Base-by-base conservation (phyloP, 2,113 vertebrate genomes). In the Spea bombifrons region DNA sequence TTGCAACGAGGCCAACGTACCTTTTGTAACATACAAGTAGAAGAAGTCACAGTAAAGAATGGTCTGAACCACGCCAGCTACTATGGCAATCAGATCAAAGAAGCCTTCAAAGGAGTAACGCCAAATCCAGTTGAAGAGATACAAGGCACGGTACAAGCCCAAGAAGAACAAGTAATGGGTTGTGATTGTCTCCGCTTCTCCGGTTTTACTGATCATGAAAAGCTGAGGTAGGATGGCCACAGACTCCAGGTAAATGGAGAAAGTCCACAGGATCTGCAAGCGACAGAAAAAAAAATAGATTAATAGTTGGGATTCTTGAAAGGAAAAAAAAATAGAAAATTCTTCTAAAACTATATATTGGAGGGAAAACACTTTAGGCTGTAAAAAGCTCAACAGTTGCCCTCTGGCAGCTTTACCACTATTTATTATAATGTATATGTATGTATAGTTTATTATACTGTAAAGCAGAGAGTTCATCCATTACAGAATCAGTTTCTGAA, bases 11-110 rank as follows among this genome's bases (percentile, higher is more conserved):
- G n/a, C 30, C 30, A 10, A 65, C 93, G 88, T 81, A 98, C 97
- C 97, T 97, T 99, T 99, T 66, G 97, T 99, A 85, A 99, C 94
- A 86, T 99, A 99, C 90, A 99, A 92, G 90, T 99, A 99, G 93
- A 99, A 99, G 93, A 99, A 99, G 89, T 99, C 97, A 82, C 97
- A 99, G 88, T 99, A 99, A 3, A 99, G 94, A 85, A 99, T 97
- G 43, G 97, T 99, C 91, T 99, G 97, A 79, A 99, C 97, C 68
- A 98, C 93, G 13, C 97, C 97, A 4, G 97, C 97, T 50, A 99
- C 97, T 9, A 99, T 97, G 50, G 96, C 97, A 44, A 99, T 99
- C 92, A 99, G 95, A 88, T 99, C 97, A 16, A 99, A 99, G 92
- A 99, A 99, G 4, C 96, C 96, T 88, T 99, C 97, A 0, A 97